Conservation (phyloP, 1,140 invertebrate genomes). For the Eciton burchellii region DNA sequence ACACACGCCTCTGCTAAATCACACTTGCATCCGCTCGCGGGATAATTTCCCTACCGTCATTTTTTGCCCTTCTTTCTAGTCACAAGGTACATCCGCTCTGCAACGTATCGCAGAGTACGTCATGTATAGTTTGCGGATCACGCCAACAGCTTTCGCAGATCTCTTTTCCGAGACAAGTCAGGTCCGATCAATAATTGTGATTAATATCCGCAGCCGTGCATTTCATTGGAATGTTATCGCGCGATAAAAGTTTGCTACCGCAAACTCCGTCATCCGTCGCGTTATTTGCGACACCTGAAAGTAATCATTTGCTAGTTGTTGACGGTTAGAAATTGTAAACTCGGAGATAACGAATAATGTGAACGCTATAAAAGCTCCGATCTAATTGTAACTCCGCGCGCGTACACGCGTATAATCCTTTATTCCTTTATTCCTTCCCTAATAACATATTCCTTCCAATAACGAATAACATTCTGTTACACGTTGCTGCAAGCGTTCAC, state of each 20-base stretch:
- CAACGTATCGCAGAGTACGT: neutral
- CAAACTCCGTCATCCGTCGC: neutral
- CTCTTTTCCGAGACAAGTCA: constrained; percentile 17
- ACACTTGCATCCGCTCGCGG: neutral
- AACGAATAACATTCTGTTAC: neutral
- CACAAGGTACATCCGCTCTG: neutral
- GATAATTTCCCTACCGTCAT: neutral
- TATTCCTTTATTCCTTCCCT: neutral
- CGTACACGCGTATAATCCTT: neutral
- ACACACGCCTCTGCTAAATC: neutral
- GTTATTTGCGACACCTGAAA: neutral
- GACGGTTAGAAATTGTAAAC: neutral
- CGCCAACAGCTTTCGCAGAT: neutral
- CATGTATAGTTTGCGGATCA: neutral
- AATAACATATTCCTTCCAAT: neutral
- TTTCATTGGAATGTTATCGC: neutral
- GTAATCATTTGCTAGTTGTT: neutral
- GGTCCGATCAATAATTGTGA: constrained; percentile 1
- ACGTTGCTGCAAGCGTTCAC: no score
- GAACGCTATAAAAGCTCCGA: neutral
- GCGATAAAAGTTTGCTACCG: neutral
- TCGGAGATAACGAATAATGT: neutral
- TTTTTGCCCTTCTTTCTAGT: constrained; percentile 4
- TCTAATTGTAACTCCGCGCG: neutral
- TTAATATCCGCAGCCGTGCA: neutral